Base-by-base conservation (phyloP, 2,888 invertebrate species). In the Limnephilus auricula region DNA sequence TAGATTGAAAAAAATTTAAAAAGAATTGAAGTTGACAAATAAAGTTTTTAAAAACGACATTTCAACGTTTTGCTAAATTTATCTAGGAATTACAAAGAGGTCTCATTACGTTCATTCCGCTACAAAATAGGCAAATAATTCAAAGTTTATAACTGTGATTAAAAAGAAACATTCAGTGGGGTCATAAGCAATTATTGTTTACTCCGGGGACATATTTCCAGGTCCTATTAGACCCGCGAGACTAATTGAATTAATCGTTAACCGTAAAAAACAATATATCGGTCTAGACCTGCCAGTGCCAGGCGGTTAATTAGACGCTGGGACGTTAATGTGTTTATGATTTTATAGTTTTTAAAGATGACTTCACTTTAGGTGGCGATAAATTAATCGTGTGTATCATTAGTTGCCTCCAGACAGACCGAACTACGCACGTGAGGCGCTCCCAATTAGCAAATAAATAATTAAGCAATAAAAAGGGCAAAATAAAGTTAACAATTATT, bases 241-340 rank as follows among this genome's bases (percentile, higher is more conserved):
- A 40, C 89, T 78, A 89, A 89, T 89, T 79, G 34, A 89, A 89
- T 79, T 79, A 89, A 89, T 89, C 89, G 79, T 79, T 78, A 89
- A 89, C 89, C 87, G 87, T 87, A 78, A 87, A 87, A 87, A 87
- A 87, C 87, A 34, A 87, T 78, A 87, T 87, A 87, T 87, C 30
- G 87, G 78, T 78, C 87, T 78, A 87, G 78, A 87, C 87, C 78
- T 31, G 65, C 85, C 45, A 40, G 84, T 18, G 3, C 84, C 84
- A 13, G 45, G 45, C 34, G 82, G 82, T 82, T 82, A 82, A 25
- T 85, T 85, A 85, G 85, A 85, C 40, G 45, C 13, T 3, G 30
- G 45, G 4, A 85, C 37, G 30, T 40, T 85, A 85, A 45, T 45
- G 85, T 45, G 37, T 85, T 25, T 45, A 85, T 85, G 45, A 85